Conservation (phyloP, 2,797 vertebrate species). For the Helicolenus hilgendorfi region DNA sequence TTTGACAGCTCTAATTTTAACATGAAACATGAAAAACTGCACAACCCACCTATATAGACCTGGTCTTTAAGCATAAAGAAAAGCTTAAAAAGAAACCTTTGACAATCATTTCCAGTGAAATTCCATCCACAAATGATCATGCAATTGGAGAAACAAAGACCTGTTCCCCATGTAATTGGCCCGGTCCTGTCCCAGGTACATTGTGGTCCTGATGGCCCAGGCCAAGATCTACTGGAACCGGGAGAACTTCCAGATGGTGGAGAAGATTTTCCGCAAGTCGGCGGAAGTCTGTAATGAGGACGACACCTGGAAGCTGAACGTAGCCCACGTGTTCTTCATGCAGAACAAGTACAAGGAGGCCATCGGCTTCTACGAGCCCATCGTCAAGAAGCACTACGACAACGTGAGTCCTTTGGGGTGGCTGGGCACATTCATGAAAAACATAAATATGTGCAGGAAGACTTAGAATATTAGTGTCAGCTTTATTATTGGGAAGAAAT, state of each 20-base stretch:
- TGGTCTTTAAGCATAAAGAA: background rate
- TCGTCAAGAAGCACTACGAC: slow-evolving; percentile 97
- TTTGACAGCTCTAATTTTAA: too few species aligned
- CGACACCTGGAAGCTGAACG: slow-evolving; percentile 97
- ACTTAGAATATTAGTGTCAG: background rate
- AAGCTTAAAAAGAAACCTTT: background rate
- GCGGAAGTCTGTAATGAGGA: slow-evolving; percentile 96
- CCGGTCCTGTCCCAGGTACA: slow-evolving; percentile 84
- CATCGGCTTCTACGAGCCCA: slow-evolving; percentile 96
- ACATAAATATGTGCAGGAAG: background rate
- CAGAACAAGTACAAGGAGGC: slow-evolving; percentile 98
- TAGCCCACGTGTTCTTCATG: slow-evolving; percentile 98
- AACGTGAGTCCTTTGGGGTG: slow-evolving; percentile 84
- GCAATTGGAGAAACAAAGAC: too few species aligned
- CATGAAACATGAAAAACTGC: too few species aligned
- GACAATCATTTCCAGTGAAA: background rate
- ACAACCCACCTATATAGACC: background rate
- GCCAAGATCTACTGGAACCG: slow-evolving; percentile 98
- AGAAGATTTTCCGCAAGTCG: slow-evolving; percentile 97
- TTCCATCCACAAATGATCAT: background rate
- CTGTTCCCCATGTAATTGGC: background rate
- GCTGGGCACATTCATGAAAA: too few species aligned
- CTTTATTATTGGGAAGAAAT: background rate
- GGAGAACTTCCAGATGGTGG: slow-evolving; percentile 96
- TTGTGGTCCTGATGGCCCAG: slow-evolving; percentile 97